These are phyloP conservation scores for Pterocles orientalis DNA, from an alignment of 2,113 vertebrate genomes.

Conservation along the genomic window DNA sequence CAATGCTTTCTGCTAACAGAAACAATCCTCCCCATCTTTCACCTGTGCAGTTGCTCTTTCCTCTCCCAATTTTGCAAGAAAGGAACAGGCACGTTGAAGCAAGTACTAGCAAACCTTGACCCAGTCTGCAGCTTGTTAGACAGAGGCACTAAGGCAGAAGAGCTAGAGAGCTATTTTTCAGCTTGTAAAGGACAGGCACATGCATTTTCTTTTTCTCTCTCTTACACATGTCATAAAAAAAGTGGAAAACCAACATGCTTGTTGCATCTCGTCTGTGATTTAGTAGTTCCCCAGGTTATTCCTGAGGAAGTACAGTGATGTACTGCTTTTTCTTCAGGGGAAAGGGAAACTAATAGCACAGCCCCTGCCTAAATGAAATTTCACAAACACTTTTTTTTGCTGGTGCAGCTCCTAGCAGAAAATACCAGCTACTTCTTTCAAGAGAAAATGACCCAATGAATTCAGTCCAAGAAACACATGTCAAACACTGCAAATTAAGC, in stretches of 20 bases:
- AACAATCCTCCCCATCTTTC: neutral
- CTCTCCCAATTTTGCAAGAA: accelerated
- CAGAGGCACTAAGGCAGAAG: neutral
- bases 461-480: neutral
- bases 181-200: neutral
- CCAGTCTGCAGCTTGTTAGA: neutral
- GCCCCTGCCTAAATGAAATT: neutral
- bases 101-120: neutral
- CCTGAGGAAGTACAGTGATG: neutral
- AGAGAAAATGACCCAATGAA: neutral
- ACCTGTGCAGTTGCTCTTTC: neutral
- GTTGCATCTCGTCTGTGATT: neutral
- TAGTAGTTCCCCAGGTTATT: neutral
- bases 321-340: neutral
- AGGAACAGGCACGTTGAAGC: neutral
- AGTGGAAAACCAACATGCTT: neutral
- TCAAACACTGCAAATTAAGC: neutral
- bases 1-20: neutral
- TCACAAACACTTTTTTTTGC: neutral
- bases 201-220: neutral
- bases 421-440: neutral
- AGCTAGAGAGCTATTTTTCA: neutral
- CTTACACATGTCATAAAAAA: neutral
- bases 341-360: neutral
- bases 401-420: neutral